phyloP scores from a whole-genome alignment of 1,140 invertebrate species.

The Varroa destructor region DNA sequence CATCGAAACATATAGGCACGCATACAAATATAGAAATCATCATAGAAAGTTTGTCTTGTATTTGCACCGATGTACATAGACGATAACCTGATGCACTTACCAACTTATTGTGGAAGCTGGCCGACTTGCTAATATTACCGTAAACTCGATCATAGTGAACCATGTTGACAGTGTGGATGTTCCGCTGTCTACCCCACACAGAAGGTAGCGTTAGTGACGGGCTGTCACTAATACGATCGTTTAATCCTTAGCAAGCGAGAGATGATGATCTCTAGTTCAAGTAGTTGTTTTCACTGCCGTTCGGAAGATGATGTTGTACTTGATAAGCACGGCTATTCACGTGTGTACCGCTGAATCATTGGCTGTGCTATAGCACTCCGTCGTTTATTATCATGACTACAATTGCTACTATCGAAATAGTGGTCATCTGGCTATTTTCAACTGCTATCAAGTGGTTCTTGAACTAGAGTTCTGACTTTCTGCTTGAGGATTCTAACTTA shows the following conservation, averaged over 20 bases:
- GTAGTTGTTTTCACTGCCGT: neutral
- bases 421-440: too few species aligned
- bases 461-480: constrained; percentile 1
- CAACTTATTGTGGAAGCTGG: constrained; percentile 4
- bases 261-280: neutral
- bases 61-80: neutral
- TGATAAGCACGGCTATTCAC: neutral
- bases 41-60: neutral
- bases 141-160: constrained; percentile 24
- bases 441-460: too few species aligned
- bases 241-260: neutral
- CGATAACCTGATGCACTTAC: neutral
- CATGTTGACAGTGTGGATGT: neutral
- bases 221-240: neutral
- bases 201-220: neutral
- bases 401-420: too few species aligned
- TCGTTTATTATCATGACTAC: too few species aligned
- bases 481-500: neutral
- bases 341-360: neutral
- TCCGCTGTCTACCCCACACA: too few species aligned
- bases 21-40: neutral
- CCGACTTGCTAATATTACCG: neutral
- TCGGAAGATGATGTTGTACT: neutral
- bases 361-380: neutral
- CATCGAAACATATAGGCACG: neutral